Percentiles rank a stretch among this genome's conserved stretches.
Conservation (phyloP, 2,888 invertebrate species). For the Hirtodrosophila trivittata region DNA sequence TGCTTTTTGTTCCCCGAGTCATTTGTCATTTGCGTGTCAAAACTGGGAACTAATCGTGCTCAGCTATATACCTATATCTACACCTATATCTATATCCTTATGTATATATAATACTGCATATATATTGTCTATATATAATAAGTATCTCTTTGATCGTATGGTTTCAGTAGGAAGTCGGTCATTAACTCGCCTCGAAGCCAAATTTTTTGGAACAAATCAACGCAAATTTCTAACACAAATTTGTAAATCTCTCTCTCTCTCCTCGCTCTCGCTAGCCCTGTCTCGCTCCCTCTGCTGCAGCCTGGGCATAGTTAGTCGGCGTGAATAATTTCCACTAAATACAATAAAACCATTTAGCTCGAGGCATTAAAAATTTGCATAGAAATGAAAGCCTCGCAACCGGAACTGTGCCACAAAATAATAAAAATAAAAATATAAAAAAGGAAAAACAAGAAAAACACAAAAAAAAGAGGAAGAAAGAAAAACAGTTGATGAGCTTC, state of each 20-base stretch:
- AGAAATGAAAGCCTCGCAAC: conserved; percentile 72
- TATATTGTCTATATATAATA: not conserved
- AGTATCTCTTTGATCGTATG: too few species aligned
- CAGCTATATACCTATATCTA: conserved; percentile 3
- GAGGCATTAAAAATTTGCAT: conserved; percentile 75
- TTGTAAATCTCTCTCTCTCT: too few species aligned
- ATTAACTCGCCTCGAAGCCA: too few species aligned
- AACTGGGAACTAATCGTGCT: too few species aligned
- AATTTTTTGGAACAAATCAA: too few species aligned
- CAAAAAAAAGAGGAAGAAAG: conserved; percentile 21
- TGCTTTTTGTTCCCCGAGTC: too few species aligned
- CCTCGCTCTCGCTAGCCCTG: too few species aligned
- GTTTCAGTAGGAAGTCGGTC: too few species aligned
- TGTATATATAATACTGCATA: too few species aligned
- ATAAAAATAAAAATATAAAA: conserved; percentile 21
- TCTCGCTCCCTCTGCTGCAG: not conserved
- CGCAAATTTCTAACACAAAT: too few species aligned
- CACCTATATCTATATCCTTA: too few species aligned
- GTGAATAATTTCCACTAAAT: conserved; percentile 77
- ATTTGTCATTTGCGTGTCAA: too few species aligned
- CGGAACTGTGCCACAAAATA: conserved; percentile 71
- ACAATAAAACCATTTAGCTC: conserved; percentile 71
- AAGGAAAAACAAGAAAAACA: conserved; percentile 11
- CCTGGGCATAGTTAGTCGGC: conserved; percentile 61
- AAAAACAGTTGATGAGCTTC: conserved; percentile 64